Conservation (phyloP, 53 echinoderm and acorn worm species). For the Actinopyga echinites region DNA sequence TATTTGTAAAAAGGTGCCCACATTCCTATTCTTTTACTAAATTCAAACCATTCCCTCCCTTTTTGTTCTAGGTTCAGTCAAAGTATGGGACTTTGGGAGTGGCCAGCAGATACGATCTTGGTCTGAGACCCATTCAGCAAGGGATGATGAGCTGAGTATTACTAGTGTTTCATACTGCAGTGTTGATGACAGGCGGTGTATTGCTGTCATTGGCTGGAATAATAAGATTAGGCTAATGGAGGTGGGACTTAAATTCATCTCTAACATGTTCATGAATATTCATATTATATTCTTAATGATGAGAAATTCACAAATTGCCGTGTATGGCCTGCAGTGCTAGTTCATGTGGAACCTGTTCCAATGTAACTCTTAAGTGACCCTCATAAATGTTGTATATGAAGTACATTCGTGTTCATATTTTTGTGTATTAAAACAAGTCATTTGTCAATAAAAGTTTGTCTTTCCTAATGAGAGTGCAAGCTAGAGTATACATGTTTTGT, state of each 20-base stretch:
- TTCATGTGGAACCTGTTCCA: no score
- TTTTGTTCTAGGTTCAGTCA: conserved; percentile 70
- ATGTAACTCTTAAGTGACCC: no score
- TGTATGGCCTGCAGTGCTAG: no score
- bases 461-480: no score
- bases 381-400: no score
- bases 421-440: no score
- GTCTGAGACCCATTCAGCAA: conserved; percentile 53
- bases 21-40: not conserved
- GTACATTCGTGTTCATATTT: no score
- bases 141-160: conserved; percentile 77
- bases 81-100: conserved; percentile 98
- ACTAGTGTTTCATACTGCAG: conserved; percentile 72
- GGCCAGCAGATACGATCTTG: conserved; percentile 91
- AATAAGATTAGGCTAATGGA: conserved; percentile 87
- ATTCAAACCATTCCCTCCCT: not conserved
- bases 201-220: conserved; percentile 89
- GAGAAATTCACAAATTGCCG: no score
- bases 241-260: conserved; percentile 36
- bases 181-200: conserved; percentile 66
- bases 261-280: no score
- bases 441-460: no score
- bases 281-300: no score
- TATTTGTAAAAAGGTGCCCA: not conserved
- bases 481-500: no score